Base-by-base conservation (phyloP, 1,140 invertebrate genomes). In the Tigriopus japonicus region DNA sequence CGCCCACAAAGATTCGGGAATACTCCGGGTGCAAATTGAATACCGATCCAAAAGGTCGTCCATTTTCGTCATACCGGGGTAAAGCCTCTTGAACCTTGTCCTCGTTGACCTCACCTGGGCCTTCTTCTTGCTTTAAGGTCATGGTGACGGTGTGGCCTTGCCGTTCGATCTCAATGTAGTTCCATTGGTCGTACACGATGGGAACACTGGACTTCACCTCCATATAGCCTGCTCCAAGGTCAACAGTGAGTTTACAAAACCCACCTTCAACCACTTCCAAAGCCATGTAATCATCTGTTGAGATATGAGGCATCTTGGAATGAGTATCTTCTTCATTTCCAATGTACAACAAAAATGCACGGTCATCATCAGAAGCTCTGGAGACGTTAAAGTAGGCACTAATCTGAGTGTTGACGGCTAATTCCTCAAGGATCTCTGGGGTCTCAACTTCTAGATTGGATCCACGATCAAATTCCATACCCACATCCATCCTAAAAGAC, bases 1-100 rank as follows among this genome's bases (percentile, higher is more conserved):
- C 90, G 23, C 93, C 94, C 1, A 95, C 82, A 70, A 86, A 95
- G 10, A 98, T 72, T 68, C 85, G 88, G 1, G 89, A 88, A 58
- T 84, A 78, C 35, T 89, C 79, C 56, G 78, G 77, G 67, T 92
- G 85, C 14, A 96, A 74, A 71, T 94, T 89, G 64, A 95, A 84
- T 13, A 93, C 84, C 2, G 84, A 84, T 64, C 59, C 59, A 40
- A 61, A 53, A 15, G 55, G 55, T 58, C 55, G 17, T 2, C 40
- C 40, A 19, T 28, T 43, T 23, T 41, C 15, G 17, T 82, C 74
- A 6, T 72, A 69, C 2, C 88, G 87, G 0, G 79, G 75, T 1
- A 73, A 84, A 62, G n/a, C 77, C 13, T 69, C 75, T 13, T 77
- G 75, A 35, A 83, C 79, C 35, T 77, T 80, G 0, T 71, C 69